Conservation (phyloP, 2,888 invertebrate species). For the Parthenolecanium corni region DNA sequence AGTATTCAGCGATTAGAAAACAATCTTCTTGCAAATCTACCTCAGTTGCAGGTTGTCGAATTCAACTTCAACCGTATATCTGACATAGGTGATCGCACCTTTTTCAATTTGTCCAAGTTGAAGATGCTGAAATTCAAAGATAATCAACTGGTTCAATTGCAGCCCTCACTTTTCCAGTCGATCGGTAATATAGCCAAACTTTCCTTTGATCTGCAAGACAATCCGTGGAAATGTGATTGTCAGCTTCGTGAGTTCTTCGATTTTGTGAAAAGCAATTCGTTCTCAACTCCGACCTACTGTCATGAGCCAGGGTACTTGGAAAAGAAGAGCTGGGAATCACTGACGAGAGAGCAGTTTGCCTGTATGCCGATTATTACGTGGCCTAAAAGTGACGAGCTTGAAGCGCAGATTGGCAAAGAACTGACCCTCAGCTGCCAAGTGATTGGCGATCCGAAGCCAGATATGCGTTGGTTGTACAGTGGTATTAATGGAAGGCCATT, state of each 20-base stretch:
- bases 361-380: slow-evolving; percentile 65
- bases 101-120: slow-evolving; percentile 55
- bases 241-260: slow-evolving; percentile 65
- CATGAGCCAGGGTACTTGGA: slow-evolving; percentile 55
- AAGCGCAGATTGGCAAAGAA: slow-evolving; percentile 43
- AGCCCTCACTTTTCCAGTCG: slow-evolving; percentile 50
- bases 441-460: slow-evolving; percentile 61
- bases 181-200: slow-evolving; percentile 58
- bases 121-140: slow-evolving; percentile 57
- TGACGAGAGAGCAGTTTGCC: slow-evolving; percentile 53
- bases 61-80: slow-evolving; percentile 63
- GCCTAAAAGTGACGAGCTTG: slow-evolving; percentile 45
- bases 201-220: slow-evolving; percentile 62
- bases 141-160: slow-evolving; percentile 45
- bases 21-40: slow-evolving; percentile 61
- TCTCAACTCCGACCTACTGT: slow-evolving; percentile 62
- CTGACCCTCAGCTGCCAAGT: slow-evolving; percentile 64
- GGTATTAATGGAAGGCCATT: slow-evolving; percentile 48
- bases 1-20: slow-evolving; percentile 58
- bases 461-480: slow-evolving; percentile 56
- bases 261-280: slow-evolving; percentile 51
- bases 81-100: slow-evolving; percentile 57
- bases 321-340: slow-evolving; percentile 59
- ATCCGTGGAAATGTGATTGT: slow-evolving; percentile 84
- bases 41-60: slow-evolving; percentile 61